Evolutionary conservation across 2,888 invertebrate genomes (phyloP).

Genomic region (Eilema griseolum): DNA sequence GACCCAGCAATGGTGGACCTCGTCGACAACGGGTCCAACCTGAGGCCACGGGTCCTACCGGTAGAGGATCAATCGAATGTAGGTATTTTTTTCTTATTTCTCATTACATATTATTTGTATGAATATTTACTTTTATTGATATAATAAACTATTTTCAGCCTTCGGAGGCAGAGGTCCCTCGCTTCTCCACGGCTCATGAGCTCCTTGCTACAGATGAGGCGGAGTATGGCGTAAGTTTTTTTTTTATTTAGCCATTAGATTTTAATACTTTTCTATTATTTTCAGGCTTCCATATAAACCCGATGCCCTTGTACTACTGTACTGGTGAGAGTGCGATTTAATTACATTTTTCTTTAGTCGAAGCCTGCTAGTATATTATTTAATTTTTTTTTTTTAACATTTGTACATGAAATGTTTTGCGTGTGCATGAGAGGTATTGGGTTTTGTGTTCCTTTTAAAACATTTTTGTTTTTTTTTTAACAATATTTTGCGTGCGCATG

Average conservation of each 20-base stretch:
- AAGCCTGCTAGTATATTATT: too few species aligned
- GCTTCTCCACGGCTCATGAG: not conserved
- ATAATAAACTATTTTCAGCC: constrained; percentile 4
- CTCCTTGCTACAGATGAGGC: not conserved
- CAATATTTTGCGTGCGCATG: too few species aligned
- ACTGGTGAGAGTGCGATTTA: not conserved
- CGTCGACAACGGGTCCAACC: too few species aligned
- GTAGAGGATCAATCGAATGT: too few species aligned
- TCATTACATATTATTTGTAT: not conserved
- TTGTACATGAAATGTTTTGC: not conserved
- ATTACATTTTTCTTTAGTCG: not conserved
- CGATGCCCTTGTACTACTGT: not conserved
- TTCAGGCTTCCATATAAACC: not conserved
- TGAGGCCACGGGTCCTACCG: too few species aligned
- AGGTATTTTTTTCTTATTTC: not conserved
- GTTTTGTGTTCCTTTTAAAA: too few species aligned
- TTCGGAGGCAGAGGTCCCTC: constrained; percentile 1
- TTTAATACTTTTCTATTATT: constrained; percentile 4
- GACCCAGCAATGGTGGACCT: too few species aligned
- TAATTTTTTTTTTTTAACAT: not conserved
- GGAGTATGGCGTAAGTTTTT: not conserved
- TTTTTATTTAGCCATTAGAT: not conserved
- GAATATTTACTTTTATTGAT: too few species aligned
- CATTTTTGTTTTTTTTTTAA: too few species aligned
- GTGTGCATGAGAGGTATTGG: not conserved